Conservation (phyloP, 2,888 invertebrate species). For the Sphinx pinastri region DNA sequence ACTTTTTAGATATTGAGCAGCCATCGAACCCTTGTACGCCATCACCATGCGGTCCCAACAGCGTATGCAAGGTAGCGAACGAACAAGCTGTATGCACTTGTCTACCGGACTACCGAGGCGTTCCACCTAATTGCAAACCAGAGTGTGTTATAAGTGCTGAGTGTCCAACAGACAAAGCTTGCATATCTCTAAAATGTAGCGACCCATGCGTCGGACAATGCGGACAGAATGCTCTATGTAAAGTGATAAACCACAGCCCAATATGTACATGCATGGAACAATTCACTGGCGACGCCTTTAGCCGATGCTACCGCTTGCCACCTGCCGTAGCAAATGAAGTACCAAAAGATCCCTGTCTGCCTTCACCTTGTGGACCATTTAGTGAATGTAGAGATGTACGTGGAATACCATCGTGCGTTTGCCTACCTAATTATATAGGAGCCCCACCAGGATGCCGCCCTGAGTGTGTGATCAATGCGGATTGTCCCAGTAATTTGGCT, state of each 20-base stretch:
- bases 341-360: conserved; percentile 82
- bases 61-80: conserved; percentile 89
- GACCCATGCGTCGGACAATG: conserved; percentile 90
- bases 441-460: conserved; percentile 88
- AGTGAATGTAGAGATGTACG: conserved; percentile 86
- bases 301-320: conserved; percentile 78
- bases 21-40: conserved; percentile 87
- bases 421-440: conserved; percentile 86
- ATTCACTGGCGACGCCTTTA: conserved; percentile 87
- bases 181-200: conserved; percentile 87
- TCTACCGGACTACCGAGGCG: conserved; percentile 85
- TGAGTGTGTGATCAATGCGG: conserved; percentile 88
- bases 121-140: conserved; percentile 88
- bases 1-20: conserved; percentile 60
- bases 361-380: conserved; percentile 87
- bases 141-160: conserved; percentile 89
- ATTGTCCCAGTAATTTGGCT: conserved; percentile 89
- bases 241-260: conserved; percentile 88
- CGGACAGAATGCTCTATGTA: conserved; percentile 88
- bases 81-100: conserved; percentile 89
- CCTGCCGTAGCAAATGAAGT: conserved; percentile 50
- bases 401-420: conserved; percentile 86
- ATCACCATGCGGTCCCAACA: conserved; percentile 93
- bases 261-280: conserved; percentile 86
- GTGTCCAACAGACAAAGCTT: conserved; percentile 87